Percentiles rank a stretch among this genome's conserved stretches.
These are phyloP conservation scores for Eupithecia dodoneata DNA, from an alignment of 2,888 invertebrate species.

Conservation along the genomic window DNA sequence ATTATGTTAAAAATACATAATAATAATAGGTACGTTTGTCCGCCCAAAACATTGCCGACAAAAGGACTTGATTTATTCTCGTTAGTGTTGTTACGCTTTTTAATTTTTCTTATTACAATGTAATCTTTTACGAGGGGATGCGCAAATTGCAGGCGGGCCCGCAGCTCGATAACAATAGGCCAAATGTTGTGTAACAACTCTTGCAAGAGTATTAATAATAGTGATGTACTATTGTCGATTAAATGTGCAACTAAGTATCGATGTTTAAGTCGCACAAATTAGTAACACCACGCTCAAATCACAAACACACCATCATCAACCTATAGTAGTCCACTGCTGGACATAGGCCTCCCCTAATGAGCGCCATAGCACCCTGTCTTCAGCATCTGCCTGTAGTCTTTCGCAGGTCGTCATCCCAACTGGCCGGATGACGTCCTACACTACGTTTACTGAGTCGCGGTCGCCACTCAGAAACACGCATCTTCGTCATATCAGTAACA, in stretches of 20 bases:
- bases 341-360: too few relatives aligned
- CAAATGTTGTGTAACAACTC: conserved; percentile 78
- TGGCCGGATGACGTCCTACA: too few relatives aligned
- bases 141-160: conserved; percentile 59
- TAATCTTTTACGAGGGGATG: conserved; percentile 71
- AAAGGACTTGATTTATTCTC: conserved; percentile 65
- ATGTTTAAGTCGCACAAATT: background rate
- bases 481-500: background rate
- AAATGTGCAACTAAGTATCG: conserved; percentile 18
- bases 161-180: conserved; percentile 63
- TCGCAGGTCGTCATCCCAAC: too few relatives aligned
- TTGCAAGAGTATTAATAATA: conserved; percentile 62
- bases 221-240: conserved; percentile 52
- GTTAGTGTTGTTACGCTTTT: conserved; percentile 65
- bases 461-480: too few relatives aligned
- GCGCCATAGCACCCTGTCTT: too few relatives aligned
- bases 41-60: conserved; percentile 60
- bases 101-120: conserved; percentile 71
- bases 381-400: too few relatives aligned
- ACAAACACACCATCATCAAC: too few relatives aligned
- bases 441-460: too few relatives aligned
- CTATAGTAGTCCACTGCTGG: too few relatives aligned
- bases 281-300: background rate
- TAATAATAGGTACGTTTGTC: background rate
- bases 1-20: background rate